phyloP scores from a whole-genome alignment of 2,797 vertebrate genomes.

The Tachyglossus aculeatus region DNA sequence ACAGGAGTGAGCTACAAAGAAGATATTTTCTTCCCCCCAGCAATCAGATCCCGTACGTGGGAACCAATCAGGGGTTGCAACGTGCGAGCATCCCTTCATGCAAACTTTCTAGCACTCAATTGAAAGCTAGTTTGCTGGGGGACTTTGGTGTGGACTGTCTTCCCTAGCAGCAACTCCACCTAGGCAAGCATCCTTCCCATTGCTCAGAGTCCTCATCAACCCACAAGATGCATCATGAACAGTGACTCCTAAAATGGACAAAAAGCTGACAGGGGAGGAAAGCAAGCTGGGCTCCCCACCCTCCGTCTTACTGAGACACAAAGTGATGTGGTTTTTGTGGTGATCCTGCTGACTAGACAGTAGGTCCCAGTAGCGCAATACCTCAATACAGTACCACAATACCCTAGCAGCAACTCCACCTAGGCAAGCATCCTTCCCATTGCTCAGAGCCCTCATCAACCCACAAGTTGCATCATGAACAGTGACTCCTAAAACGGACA shows the following conservation, averaged over 20 bases:
- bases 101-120: too few relatives aligned
- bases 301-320: constrained; percentile 9
- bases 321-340: constrained; percentile 27
- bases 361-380: constrained; percentile 23
- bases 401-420: background rate
- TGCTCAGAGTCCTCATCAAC: constrained; percentile 24
- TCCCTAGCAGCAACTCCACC: background rate
- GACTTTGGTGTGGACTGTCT: too few relatives aligned
- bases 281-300: too few relatives aligned
- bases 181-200: background rate
- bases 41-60: too few relatives aligned
- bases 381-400: constrained; percentile 29
- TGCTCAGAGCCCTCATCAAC: constrained; percentile 24
- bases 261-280: background rate
- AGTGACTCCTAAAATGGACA: constrained; percentile 27
- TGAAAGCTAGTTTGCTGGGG: too few relatives aligned
- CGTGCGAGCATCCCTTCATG: too few relatives aligned
- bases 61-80: too few relatives aligned
- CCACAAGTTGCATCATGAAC: background rate
- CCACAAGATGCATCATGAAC: background rate
- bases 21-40: too few relatives aligned
- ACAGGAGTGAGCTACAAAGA: too few relatives aligned
- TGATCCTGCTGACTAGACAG: constrained; percentile 29
- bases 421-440: background rate
- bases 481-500: constrained; percentile 27